phyloP scores from a whole-genome alignment of 2,797 vertebrate genomes.

The Oreortyx pictus region DNA sequence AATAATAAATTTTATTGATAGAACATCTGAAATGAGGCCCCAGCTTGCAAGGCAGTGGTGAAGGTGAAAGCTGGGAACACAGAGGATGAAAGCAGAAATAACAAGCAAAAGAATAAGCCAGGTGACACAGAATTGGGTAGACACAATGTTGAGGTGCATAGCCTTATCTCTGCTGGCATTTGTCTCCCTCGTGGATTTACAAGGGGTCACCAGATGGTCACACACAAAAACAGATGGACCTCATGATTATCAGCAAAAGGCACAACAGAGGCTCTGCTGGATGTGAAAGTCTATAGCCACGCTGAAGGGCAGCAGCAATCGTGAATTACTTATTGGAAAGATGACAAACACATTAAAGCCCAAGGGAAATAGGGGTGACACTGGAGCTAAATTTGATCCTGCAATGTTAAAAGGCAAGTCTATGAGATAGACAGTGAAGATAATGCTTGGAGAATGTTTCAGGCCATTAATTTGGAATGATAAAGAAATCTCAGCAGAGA shows the following conservation, averaged over 20 bases:
- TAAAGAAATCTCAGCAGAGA: constrained; percentile 52
- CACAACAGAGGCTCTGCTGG: constrained; percentile 5
- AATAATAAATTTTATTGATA: not conserved
- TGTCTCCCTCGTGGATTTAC: not conserved
- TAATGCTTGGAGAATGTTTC: constrained; percentile 28
- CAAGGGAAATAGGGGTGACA: constrained; percentile 28
- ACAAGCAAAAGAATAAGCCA: not conserved
- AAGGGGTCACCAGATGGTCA: constrained; percentile 27
- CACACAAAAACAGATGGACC: constrained; percentile 8
- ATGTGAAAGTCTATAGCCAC: not conserved
- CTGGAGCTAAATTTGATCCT: constrained; percentile 29
- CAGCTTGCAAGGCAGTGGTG: not conserved
- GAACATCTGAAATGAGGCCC: accelerated
- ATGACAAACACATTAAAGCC: not conserved
- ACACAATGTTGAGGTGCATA: not conserved
- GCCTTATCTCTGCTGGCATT: not conserved
- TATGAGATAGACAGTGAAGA: not conserved
- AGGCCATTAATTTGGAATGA: constrained; percentile 15
- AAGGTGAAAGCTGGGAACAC: not conserved
- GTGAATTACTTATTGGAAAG: constrained; percentile 44
- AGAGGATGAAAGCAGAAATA: not conserved
- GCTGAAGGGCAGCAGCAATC: constrained; percentile 2
- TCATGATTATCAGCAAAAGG: constrained; percentile 2
- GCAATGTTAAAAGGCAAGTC: constrained; percentile 6
- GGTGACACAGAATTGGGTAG: not conserved